A percentile compares a stretch with the other conserved stretches of the same genome.
These are phyloP conservation scores for Mesocentrotus franciscanus DNA, from an alignment of 53 echinoderm and acorn worm species.

Conservation along the genomic window DNA sequence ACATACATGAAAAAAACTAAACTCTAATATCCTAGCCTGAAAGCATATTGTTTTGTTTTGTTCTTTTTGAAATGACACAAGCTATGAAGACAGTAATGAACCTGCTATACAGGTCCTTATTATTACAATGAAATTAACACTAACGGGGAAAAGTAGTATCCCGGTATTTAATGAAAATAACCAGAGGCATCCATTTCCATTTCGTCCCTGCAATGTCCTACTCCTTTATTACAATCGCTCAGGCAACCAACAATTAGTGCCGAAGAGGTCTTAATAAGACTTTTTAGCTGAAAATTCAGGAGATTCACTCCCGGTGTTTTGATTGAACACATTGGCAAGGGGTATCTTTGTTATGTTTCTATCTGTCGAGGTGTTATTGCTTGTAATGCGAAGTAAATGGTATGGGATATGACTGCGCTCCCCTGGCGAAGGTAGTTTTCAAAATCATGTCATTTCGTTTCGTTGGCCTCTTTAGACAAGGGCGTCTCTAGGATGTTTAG, in stretches of 20 bases:
- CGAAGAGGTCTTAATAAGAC: background rate
- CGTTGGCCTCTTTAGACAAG: background rate
- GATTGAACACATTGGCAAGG: conserved; percentile 13
- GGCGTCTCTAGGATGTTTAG: background rate
- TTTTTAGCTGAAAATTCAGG: background rate
- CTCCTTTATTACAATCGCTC: background rate
- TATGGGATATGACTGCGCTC: background rate
- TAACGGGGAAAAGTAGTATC: background rate
- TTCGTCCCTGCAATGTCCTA: background rate
- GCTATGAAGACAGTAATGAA: background rate
- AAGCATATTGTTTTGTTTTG: background rate
- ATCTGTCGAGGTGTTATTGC: conserved; percentile 26
- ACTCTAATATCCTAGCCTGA: background rate
- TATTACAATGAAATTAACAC: conserved; percentile 47
- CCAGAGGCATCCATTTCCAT: conserved; percentile 18
- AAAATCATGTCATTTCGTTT: background rate
- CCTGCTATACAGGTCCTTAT: background rate
- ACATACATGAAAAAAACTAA: too few species aligned
- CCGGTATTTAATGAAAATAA: conserved; percentile 27
- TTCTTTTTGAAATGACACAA: background rate
- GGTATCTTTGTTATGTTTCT: conserved; percentile 38
- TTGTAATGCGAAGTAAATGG: conserved; percentile 20
- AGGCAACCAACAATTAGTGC: background rate
- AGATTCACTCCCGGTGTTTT: conserved; percentile 38
- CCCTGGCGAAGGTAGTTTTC: background rate